Base-by-base conservation (phyloP, 2,113 vertebrate species). In the Xyrauchen texanus region DNA sequence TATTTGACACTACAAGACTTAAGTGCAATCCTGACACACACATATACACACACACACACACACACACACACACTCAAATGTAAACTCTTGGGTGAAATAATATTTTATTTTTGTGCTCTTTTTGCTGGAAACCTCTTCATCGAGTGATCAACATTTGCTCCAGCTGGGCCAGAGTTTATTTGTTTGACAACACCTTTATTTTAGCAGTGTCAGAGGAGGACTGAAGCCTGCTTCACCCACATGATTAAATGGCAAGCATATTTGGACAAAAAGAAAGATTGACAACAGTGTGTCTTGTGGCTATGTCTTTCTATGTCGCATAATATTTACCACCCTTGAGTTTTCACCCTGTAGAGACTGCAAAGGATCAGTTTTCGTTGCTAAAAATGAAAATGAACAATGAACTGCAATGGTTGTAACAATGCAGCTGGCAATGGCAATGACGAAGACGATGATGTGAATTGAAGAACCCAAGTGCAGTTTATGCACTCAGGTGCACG, bases 171-270 rank as follows among this genome's bases (percentile, higher is more conserved):
- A 68, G 57, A 78, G 70, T 79, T 78, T 69, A 83, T 65, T 79
- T 60, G 78, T 83, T 83, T 80, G 61, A 83, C 76, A 80, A 71
- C 76, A 66, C 64, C 81, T 76, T 80, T 83, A 83, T 83, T 83
- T 80, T 80, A 83, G 64, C 82, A 70, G 77, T 51, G 77, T 75
- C 65, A 49, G 72, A 34, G 67, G 8, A 66, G 73, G 77, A 80
- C 63, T 58, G 52, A 57, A 62, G 68, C 66, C 80, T 67, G 60
- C 75, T 72, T 69, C 68, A 76, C 72, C 12, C 10, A 69, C 44
- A 76, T 80, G 82, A 83, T 83, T 83, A 83, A 83, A 83, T 65
- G 61, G 55, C 49, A 34, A 15, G 52, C 77, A 70, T 44, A 70
- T 52, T 79, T 83, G 65, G 77, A 79, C 58, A 34, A 55, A 69